These are phyloP conservation scores for Galbula dea DNA, from an alignment of 2,113 vertebrate species.

Conservation along the genomic window DNA sequence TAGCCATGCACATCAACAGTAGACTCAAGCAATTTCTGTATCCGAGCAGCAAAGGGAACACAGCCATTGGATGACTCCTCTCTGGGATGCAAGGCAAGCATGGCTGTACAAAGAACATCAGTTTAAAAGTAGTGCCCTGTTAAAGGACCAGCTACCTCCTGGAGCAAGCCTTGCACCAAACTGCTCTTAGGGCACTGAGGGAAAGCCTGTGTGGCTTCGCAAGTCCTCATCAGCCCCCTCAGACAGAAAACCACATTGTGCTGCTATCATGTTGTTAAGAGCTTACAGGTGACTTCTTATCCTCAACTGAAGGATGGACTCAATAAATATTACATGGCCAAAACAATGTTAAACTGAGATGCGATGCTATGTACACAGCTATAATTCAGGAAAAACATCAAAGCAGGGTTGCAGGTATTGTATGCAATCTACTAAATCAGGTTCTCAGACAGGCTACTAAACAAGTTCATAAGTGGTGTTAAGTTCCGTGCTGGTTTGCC, in stretches of 20 bases:
- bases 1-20: background rate
- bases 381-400: background rate
- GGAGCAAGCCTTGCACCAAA: background rate
- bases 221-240: background rate
- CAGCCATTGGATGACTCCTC: background rate
- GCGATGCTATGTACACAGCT: background rate
- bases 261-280: background rate
- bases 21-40: background rate
- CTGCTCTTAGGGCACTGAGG: background rate
- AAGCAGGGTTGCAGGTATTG: background rate
- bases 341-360: background rate
- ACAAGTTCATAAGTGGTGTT: background rate
- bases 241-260: background rate
- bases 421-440: background rate
- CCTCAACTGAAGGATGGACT: too few relatives aligned
- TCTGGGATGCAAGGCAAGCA: fast-evolving
- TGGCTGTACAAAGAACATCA: background rate
- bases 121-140: background rate
- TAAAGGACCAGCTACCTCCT: background rate
- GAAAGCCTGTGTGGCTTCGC: fast-evolving
- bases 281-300: too few relatives aligned
- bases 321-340: background rate
- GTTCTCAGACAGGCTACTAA: background rate
- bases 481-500: background rate
- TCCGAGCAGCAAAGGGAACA: background rate